Base-by-base conservation (phyloP, 2,113 vertebrate genomes). In the human (Homo sapiens) region DNA sequence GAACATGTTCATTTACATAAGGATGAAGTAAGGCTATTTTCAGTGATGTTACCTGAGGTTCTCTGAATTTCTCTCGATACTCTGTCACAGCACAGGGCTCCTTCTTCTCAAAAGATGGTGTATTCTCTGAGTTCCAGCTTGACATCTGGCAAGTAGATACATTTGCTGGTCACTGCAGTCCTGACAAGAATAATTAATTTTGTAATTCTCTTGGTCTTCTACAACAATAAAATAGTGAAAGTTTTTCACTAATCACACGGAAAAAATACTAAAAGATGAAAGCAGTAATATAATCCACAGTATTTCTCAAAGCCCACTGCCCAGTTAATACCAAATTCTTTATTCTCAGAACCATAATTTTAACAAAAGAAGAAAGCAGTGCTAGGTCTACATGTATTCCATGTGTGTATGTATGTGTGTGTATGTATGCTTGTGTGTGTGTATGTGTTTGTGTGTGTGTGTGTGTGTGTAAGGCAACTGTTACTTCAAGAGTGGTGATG, bases 1-100 rank as follows among this genome's bases (percentile, higher is more conserved):
- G 82, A 89, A 75, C n/a, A 68, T 89, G 64, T 78, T 97, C 43
- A 95, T 93, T 90, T 94, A 68, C 35, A 86, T 82, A 64, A 66
- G 9, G 48, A 94, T 61, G 76, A 96, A 78, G 13, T 25, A 38
- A 81, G 17, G 30, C 12, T 88, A 64, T 72, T 89, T 85, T 90
- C 68, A 48, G 10, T 68, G 43, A 85, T 48, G 32, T 68, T 64
- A 35, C 32, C 30, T 68, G 66, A 68, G 66, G 3, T 35, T 18
- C 40, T 90, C 64, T 48, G 25, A 89, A 14, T 27, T 80, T 80
- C 78, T 76, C 20, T 52, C 32, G 11, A 40, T 61, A 22, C 43
- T 68, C 2, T 61, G 10, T 30, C 5, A 64, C 2, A 88, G 59
- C n/a, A 20, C 3, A 83, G 4, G 23, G 4, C 13, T 91, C 38